phyloP scores from a whole-genome alignment of 1,140 invertebrate species.

The Solenopsis invicta region DNA sequence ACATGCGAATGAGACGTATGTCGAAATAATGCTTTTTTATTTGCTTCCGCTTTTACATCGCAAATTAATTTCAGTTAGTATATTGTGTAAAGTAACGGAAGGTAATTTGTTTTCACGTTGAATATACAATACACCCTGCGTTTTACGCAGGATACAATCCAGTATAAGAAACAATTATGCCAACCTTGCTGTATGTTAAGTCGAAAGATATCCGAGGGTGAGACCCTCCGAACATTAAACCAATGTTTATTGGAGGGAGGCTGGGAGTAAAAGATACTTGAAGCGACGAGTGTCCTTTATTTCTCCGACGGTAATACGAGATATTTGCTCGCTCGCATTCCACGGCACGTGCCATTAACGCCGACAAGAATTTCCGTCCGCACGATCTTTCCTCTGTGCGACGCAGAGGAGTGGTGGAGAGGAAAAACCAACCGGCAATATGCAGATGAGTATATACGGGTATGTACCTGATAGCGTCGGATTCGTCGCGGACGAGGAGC shows the following conservation, averaged over 20 bases:
- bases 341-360: constrained; percentile 55
- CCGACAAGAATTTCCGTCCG: constrained; percentile 10
- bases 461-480: constrained; percentile 75
- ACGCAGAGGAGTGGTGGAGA: neutral
- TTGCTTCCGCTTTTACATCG: neutral
- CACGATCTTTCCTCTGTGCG: neutral
- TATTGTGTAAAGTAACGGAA: neutral
- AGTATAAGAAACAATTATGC: neutral
- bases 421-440: constrained; percentile 53
- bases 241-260: constrained; percentile 12
- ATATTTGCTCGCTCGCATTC: constrained; percentile 48
- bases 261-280: neutral
- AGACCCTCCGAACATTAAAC: neutral
- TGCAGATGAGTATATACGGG: constrained; percentile 33
- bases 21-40: neutral
- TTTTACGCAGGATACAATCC: neutral
- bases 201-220: neutral
- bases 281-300: constrained; percentile 38
- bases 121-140: neutral
- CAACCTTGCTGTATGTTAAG: neutral
- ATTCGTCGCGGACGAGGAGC: constrained; percentile 77
- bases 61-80: constrained; percentile 18
- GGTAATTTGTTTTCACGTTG: constrained; percentile 9
- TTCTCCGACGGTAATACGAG: constrained; percentile 43
- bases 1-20: neutral